These are phyloP conservation scores for Micromesistius poutassou DNA, from an alignment of 2,797 vertebrate genomes.

Conservation along the genomic window DNA sequence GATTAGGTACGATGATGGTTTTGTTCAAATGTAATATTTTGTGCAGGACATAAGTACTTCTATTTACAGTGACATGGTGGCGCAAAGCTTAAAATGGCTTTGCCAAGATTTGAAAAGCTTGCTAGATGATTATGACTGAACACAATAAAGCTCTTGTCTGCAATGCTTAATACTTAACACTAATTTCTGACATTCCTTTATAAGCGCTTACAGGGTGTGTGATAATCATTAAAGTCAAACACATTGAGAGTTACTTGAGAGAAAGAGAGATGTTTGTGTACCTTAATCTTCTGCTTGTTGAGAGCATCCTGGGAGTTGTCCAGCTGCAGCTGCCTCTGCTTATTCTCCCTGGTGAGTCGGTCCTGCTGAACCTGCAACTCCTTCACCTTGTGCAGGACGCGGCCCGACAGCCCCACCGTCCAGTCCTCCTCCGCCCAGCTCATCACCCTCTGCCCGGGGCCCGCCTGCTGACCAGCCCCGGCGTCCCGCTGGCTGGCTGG, in stretches of 20 bases:
- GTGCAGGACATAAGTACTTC: too few relatives aligned
- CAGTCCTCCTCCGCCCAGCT: slow-evolving; percentile 82
- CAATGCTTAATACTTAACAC: background rate
- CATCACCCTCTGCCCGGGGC: slow-evolving; percentile 55
- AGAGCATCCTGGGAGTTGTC: slow-evolving; percentile 72
- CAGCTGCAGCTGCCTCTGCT: slow-evolving; percentile 79
- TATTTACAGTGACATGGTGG: background rate
- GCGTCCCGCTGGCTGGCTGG: background rate
- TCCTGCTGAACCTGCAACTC: slow-evolving; percentile 76
- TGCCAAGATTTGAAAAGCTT: background rate
- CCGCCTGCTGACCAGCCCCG: slow-evolving; percentile 13
- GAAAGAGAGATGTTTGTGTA: slow-evolving; percentile 26
- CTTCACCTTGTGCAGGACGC: slow-evolving; percentile 73
- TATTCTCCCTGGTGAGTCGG: slow-evolving; percentile 73
- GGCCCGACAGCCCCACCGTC: slow-evolving; percentile 76
- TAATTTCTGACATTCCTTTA: background rate
- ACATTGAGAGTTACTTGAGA: background rate
- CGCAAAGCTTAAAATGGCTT: background rate
- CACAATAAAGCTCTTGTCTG: background rate
- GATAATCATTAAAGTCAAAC: background rate
- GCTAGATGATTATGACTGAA: background rate
- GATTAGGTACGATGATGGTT: background rate
- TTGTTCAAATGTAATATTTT: background rate
- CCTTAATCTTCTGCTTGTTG: slow-evolving; percentile 75
- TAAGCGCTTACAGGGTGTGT: background rate